Evolutionary conservation across 2,797 vertebrate genomes (phyloP), one percentile per base, ranked within the genome.

Genomic region (Poecilia gillii): DNA sequence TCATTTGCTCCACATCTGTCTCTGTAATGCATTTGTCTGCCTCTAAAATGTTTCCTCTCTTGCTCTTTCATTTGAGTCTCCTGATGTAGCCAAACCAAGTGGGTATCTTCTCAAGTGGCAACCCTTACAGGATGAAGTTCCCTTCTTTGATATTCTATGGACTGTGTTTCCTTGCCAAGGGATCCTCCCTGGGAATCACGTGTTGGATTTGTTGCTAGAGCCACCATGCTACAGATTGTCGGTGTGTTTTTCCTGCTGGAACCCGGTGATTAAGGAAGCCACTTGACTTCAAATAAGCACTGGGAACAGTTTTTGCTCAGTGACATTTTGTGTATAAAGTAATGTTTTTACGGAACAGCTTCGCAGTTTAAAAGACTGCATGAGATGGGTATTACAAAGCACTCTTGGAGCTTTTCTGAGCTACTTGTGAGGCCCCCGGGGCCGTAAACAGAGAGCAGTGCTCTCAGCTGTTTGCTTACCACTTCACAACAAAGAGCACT

Each of bases 381-480:
- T 81, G 59, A 71, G 64, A 45, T 72, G 73, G 25, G 76, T 66
- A 49, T 90, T 78, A 85, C 23, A 43, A 70, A 78, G 70, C 71
- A 45, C 76, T 83, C 80, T 18, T 39, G 9, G 43, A 25, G 79
- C 57, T 64, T 76, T 76, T 84, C 39, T 51, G 77, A 90, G 86
- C 78, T 88, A 39, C 83, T 87, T 80, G 70, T 71, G 84, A 83
- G 79, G 81, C 55, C 80, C 36, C 77, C 46, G 2, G 80, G 85
- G 78, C 79, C 5, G 41, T 88, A 86, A 91, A 92, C 79, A 74
- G 75, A 51, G 7, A 4, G 43, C 75, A 76, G 78, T 77, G 49
- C 83, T 90, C 85, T 76, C 87, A 86, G 90, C 83, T 92, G 90
- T 93, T 94, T 94, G 90, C 88, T 88, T 89, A 89, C 90, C 87